Evolutionary conservation across 2,888 invertebrate species (phyloP).

Genomic region (Chouioia cunea): DNA sequence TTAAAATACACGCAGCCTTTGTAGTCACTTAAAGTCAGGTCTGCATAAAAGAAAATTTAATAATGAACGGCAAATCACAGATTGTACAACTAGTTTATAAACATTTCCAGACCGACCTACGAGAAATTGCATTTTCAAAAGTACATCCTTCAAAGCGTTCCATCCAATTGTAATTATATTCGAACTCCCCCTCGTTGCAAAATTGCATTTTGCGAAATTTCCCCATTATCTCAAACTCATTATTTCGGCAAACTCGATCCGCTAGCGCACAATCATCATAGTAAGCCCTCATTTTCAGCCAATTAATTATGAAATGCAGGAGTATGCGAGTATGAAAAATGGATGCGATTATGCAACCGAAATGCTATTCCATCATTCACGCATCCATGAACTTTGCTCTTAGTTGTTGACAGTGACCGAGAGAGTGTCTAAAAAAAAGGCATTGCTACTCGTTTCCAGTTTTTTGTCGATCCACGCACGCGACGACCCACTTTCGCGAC

Average conservation of each 20-base stretch:
- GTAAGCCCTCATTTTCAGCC: constrained; percentile 35
- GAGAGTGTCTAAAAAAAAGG: constrained; percentile 26
- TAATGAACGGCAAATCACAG: too few relatives aligned
- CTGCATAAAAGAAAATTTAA: too few relatives aligned
- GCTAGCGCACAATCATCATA: too few relatives aligned
- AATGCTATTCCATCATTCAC: constrained; percentile 64
- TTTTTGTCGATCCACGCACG: constrained; percentile 26
- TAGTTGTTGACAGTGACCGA: constrained; percentile 42
- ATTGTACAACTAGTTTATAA: too few relatives aligned
- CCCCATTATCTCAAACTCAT: constrained; percentile 28
- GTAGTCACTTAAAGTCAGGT: too few relatives aligned
- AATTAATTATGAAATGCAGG: too few relatives aligned
- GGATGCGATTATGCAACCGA: constrained; percentile 1
- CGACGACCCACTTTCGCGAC: constrained; percentile 51
- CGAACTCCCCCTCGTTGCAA: neutral
- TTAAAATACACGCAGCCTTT: too few relatives aligned
- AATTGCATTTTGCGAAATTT: constrained; percentile 18
- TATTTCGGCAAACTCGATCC: constrained; percentile 37
- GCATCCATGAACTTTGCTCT: constrained; percentile 56
- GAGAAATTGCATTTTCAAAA: too few relatives aligned
- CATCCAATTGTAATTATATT: too few relatives aligned
- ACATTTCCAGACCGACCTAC: too few relatives aligned
- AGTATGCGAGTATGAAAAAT: constrained; percentile 26
- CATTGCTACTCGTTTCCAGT: constrained; percentile 39
- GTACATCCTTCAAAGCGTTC: too few relatives aligned